Evolutionary conservation across 2,113 vertebrate species (phyloP).

Genomic region (Smithornis capensis): DNA sequence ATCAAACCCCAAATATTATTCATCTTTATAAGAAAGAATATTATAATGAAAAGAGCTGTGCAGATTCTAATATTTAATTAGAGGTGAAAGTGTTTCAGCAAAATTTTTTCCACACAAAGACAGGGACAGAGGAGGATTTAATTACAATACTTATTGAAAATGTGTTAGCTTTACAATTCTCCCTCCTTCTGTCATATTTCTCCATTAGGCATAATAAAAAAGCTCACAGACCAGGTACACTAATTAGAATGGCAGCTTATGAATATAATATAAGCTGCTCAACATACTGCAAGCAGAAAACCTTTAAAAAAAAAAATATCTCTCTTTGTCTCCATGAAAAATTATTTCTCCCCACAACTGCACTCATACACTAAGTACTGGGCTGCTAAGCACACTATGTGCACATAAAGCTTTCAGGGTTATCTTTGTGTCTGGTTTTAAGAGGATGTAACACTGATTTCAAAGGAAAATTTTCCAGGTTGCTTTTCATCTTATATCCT

Average conservation of each 20-base stretch:
- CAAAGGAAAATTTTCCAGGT: neutral
- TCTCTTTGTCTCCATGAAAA: neutral
- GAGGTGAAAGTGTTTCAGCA: neutral
- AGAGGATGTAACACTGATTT: neutral
- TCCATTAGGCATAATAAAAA: neutral
- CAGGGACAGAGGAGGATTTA: neutral
- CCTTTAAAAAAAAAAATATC: neutral
- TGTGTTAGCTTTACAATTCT: neutral
- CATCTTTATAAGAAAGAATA: neutral
- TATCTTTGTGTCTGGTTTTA: neutral
- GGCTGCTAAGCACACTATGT: neutral
- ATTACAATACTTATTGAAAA: neutral
- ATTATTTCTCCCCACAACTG: neutral
- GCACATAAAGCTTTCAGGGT: rapidly evolving
- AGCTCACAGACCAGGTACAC: neutral
- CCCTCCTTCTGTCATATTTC: neutral
- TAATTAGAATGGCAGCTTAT: neutral
- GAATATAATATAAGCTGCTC: neutral
- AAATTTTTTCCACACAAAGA: neutral
- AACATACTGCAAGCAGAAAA: neutral
- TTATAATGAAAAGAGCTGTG: neutral
- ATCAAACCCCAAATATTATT: neutral
- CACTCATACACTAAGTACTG: neutral
- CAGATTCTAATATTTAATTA: neutral
- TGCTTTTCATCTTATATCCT: neutral